Evolutionary conservation across 1,140 invertebrate genomes (phyloP), one percentile per base, ranked within the genome.

Genomic region (Pemphigus obesinymphae): DNA sequence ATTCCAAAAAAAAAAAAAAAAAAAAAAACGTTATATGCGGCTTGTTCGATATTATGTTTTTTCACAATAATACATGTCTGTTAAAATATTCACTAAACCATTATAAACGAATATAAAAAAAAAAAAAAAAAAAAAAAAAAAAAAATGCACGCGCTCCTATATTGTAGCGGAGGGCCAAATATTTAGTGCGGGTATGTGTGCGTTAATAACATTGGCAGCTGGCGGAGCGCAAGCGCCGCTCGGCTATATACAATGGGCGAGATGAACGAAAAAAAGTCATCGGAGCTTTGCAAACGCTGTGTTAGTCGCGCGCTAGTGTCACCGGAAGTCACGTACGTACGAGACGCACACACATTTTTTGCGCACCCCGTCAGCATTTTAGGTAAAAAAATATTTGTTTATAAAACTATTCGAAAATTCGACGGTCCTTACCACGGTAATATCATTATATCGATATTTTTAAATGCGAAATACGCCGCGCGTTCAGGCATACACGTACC

Each of bases 201-300:
- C 68, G 40, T 48, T 72, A 72, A 72, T 48, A 29, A 29, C 43
- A 10, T 31, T n/a, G 43, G 70, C 70, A 10, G 26, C 43, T 20
- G 26, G 8, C 11, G 26, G 17, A 50, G 70, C 70, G 70, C 70
- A 73, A 50, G 70, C 70, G 70, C 70, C 17, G 43, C 26, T 0
- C 11, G 26, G 29, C 55, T 11, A 20, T 15, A 26, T 31, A 50
- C 70, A 20, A 40, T 20, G 68, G 43, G 68, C 68, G 43, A 73
- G 43, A 73, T 31, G 70, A 50, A 73, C 70, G 26, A 50, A 70
- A 70, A 68, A 73, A 73, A 73, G 26, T 31, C 70, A 48, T 73
- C 43, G 70, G n/a, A 73, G 70, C 70, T 73, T 73, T 73, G 70
- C 70, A 15, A 73, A 31, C 70, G 70, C 70, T 31, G 70, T 11